Percentiles rank a stretch among this genome's conserved stretches.
Conservation (phyloP, 2,113 vertebrate genomes). For the Pachypanchax playfairii region DNA sequence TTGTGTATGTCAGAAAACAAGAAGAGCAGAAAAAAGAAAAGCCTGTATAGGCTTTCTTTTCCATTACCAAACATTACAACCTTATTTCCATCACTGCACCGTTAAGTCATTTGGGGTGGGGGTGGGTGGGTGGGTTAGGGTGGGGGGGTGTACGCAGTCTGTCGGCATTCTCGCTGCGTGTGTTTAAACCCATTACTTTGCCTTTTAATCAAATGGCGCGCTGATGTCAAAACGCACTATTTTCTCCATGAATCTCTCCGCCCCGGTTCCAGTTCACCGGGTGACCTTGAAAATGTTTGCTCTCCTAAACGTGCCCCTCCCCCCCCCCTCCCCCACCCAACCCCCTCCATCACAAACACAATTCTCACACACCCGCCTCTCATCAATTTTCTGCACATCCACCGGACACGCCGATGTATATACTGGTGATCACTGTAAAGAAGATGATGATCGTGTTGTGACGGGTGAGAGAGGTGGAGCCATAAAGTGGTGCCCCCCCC, state of each 20-base stretch:
- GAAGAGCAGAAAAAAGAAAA: conserved; percentile 57
- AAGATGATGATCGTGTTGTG: not conserved
- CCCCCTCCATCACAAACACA: conserved; percentile 28
- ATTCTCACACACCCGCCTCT: not conserved
- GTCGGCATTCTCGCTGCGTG: conserved; percentile 91
- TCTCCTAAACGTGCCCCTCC: conserved; percentile 88
- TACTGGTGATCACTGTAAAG: not conserved
- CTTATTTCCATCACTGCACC: conserved; percentile 86
- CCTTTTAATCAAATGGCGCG: conserved; percentile 97
- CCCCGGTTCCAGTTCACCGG: conserved; percentile 92
- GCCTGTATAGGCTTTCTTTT: conserved; percentile 71
- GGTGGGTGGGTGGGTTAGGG: conserved; percentile 52
- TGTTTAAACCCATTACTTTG: conserved; percentile 99
- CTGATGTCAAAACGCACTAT: conserved; percentile 94
- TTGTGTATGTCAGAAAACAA: conserved; percentile 77
- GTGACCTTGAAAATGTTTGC: conserved; percentile 99
- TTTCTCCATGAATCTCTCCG: conserved; percentile 92
- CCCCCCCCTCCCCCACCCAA: conserved; percentile 4
- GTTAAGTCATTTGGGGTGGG: conserved; percentile 87
- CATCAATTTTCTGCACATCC: not conserved
- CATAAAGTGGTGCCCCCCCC: not conserved
- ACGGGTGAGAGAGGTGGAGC: not conserved
- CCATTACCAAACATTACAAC: conserved; percentile 82
- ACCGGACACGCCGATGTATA: too few relatives aligned
- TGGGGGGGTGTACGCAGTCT: conserved; percentile 81